Evolutionary conservation across 2,888 invertebrate species (phyloP), one percentile per base, ranked within the genome.

Genomic region (Cataglyphis albicans): DNA sequence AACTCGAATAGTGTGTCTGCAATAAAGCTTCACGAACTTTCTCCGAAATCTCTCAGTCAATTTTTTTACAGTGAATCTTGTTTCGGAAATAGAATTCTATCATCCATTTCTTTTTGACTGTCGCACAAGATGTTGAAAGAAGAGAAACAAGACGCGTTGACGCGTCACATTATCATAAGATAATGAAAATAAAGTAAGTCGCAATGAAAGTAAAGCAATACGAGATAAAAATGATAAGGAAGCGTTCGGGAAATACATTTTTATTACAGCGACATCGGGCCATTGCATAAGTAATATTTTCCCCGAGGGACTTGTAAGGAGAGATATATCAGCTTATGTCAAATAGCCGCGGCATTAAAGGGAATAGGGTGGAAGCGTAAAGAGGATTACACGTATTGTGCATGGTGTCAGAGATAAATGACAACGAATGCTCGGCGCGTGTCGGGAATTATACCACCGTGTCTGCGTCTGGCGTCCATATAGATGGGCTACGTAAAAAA

Each of bases 341-440:
- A 89, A 88, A 89, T 85, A 84, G 86, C 74, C 65, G 59, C 76
- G 83, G 84, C 84, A 88, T 89, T 89, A 89, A 86, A 84, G 87
- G 74, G 82, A 81, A 48, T 73, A 83, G 84, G 89, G 87, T 82
- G 86, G 76, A 87, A 86, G 84, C 84, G 86, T 72, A 83, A 87
- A 89, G 89, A 85, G 89, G 89, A 89, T 89, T 88, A 89, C 84
- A 81, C 86, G 89, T 86, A 89, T 89, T 89, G 87, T 89, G 89
- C 85, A 88, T 78, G 80, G 65, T 87, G 88, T 89, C 87, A 89
- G 86, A 89, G 89, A 89, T 89, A 89, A 88, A 89, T 86, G 87
- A 88, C 89, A 87, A 89, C 87, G 87, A 89, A 89, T 85, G 89
- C 80, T 85, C 82, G 87, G 73, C 82, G 84, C 89, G 89, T 86